Percentiles rank a stretch among this genome's conserved stretches.
Evolutionary conservation across 2,888 invertebrate species (phyloP).

Genomic region (Cerastis rubricosa): DNA sequence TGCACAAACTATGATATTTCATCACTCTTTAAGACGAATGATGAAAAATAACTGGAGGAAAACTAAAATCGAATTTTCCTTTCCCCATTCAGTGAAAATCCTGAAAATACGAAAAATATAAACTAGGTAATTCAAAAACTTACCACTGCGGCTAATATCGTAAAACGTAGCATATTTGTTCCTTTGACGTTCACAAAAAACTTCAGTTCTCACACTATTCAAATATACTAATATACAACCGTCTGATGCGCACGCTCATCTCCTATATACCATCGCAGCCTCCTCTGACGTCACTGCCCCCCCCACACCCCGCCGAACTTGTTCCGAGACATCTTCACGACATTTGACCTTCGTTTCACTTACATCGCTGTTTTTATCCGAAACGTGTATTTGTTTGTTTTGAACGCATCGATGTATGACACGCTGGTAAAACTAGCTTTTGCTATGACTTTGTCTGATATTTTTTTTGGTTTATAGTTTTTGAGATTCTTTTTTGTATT

Average conservation of each 20-base stretch:
- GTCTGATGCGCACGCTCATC: slow-evolving; percentile 80
- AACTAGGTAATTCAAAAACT: slow-evolving; percentile 66
- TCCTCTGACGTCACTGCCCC: slow-evolving; percentile 83
- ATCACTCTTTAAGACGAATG: background rate
- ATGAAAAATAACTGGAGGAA: background rate
- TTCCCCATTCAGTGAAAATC: background rate
- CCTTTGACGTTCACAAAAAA: slow-evolving; percentile 73
- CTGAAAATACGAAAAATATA: background rate
- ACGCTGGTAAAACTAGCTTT: slow-evolving; percentile 22
- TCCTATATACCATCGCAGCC: slow-evolving; percentile 87
- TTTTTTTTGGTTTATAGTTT: background rate
- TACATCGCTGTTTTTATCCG: slow-evolving; percentile 74
- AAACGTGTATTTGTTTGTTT: slow-evolving; percentile 56
- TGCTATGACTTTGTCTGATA: slow-evolving; percentile 1
- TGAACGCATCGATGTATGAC: slow-evolving; percentile 68
- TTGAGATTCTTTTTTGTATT: slow-evolving; percentile 3
- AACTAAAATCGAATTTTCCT: background rate
- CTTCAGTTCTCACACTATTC: slow-evolving; percentile 74
- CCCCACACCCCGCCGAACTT: slow-evolving; percentile 73
- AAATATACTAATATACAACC: slow-evolving; percentile 81
- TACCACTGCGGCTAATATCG: slow-evolving; percentile 81
- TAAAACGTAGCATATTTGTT: slow-evolving; percentile 81
- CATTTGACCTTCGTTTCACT: slow-evolving; percentile 77
- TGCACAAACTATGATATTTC: background rate
- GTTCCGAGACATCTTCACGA: slow-evolving; percentile 83